Conservation (phyloP, 2,888 invertebrate species). For the Hypomecis atomaria region DNA sequence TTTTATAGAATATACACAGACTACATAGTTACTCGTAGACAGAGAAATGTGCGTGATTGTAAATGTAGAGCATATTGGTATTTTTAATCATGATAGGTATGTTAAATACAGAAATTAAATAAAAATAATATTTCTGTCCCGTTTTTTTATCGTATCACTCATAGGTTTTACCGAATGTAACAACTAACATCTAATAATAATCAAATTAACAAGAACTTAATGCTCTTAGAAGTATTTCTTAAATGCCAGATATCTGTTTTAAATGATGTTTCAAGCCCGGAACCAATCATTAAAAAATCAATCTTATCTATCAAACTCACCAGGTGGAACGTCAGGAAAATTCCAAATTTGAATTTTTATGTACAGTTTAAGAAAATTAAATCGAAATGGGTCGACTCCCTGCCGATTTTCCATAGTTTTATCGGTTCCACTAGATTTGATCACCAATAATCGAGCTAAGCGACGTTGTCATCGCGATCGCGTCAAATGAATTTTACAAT, state of each 20-base stretch:
- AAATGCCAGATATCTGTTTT: no score
- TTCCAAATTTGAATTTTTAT: conserved; percentile 16
- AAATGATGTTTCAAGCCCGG: background rate
- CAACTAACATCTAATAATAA: no score
- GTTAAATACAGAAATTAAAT: no score
- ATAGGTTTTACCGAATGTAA: no score
- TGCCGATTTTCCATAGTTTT: conserved; percentile 40
- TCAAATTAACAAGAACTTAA: no score
- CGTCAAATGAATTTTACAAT: conserved; percentile 58
- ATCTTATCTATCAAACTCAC: conserved; percentile 1
- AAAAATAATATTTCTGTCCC: no score
- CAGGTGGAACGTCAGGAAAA: conserved; percentile 10
- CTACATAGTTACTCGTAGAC: no score
- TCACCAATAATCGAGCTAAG: conserved; percentile 28
- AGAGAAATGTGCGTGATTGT: no score
- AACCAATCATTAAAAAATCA: background rate
- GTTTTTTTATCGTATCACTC: no score
- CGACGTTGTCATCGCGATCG: conserved; percentile 30
- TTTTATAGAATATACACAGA: background rate
- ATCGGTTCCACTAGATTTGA: conserved; percentile 36
- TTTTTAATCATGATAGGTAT: no score
- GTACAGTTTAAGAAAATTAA: conserved; percentile 30
- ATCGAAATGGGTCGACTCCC: conserved; percentile 36
- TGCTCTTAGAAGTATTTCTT: no score
- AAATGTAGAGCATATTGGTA: no score